phyloP scores from a whole-genome alignment of 1,140 invertebrate genomes.

The Fopius arisanus region DNA sequence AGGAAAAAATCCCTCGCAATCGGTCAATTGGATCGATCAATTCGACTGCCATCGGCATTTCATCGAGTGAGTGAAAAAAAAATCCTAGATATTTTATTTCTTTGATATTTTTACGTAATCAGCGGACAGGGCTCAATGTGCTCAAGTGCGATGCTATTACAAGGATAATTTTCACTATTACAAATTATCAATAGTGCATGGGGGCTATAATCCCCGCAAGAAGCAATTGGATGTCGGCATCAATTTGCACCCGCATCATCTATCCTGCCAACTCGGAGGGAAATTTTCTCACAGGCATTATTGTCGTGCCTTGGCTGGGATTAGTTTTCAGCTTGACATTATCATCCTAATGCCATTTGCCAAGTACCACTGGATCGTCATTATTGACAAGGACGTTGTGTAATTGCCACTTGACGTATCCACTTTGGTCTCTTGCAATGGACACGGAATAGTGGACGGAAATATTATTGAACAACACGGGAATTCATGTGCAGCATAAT shows the following conservation, averaged over 20 bases:
- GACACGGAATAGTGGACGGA: not conserved
- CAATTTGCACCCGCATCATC: constrained; percentile 35
- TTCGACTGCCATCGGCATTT: not conserved
- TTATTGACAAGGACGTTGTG: constrained; percentile 46
- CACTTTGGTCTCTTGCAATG: not conserved
- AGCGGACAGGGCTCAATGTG: too few species aligned
- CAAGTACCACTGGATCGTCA: constrained; percentile 6
- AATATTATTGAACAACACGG: not conserved
- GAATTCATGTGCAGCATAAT: not conserved
- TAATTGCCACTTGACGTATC: constrained; percentile 33
- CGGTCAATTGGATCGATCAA: too few species aligned
- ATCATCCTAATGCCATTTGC: constrained; percentile 28
- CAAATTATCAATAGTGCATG: not conserved
- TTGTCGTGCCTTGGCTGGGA: constrained; percentile 30
- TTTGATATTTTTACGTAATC: too few species aligned
- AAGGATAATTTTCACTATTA: not conserved
- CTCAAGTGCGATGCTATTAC: not conserved
- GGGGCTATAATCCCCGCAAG: constrained; percentile 43
- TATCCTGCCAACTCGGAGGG: constrained; percentile 12
- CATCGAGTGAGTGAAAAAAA: not conserved
- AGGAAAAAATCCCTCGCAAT: not conserved
- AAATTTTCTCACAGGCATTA: constrained; percentile 43
- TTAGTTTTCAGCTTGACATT: constrained; percentile 42
- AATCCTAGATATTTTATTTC: not conserved
- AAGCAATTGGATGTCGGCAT: constrained; percentile 41